phyloP scores from a whole-genome alignment of 2,888 invertebrate species.

The Miltochrista miniata region DNA sequence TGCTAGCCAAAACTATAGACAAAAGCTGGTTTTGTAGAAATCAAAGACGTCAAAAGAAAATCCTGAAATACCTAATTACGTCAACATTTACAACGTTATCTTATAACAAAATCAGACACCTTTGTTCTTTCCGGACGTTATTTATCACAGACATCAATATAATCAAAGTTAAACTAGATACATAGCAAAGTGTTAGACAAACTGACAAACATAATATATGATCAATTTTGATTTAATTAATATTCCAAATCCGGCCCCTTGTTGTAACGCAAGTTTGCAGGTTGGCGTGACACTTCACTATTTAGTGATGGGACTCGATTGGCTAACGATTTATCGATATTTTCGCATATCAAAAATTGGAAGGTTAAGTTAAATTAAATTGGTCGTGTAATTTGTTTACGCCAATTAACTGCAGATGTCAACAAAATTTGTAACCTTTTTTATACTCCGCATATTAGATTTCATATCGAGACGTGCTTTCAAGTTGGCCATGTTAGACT shows the following conservation, averaged over 20 bases:
- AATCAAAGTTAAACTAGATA: conserved; percentile 4
- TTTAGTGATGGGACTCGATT: conserved; percentile 19
- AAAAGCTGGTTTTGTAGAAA: background rate
- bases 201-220: conserved; percentile 16
- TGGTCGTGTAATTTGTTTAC: too few relatives aligned
- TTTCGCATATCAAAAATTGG: background rate
- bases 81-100: background rate
- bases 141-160: conserved; percentile 9
- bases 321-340: background rate
- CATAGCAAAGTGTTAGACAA: conserved; percentile 10
- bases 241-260: conserved; percentile 32
- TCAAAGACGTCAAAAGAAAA: background rate
- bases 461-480: too few relatives aligned
- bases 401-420: too few relatives aligned
- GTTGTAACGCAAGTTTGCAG: conserved; percentile 33
- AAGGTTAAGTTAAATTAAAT: too few relatives aligned
- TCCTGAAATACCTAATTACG: background rate
- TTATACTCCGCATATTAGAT: too few relatives aligned
- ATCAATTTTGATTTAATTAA: conserved; percentile 20
- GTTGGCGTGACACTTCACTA: conserved; percentile 34
- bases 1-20: background rate
- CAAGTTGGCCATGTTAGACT: too few relatives aligned
- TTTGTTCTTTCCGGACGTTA: conserved; percentile 3
- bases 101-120: conserved; percentile 1
- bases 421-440: too few relatives aligned